Evolutionary conservation across 2,113 vertebrate species (phyloP), one percentile per base, ranked within the genome.

Genomic region (Nesospiza acunhae): DNA sequence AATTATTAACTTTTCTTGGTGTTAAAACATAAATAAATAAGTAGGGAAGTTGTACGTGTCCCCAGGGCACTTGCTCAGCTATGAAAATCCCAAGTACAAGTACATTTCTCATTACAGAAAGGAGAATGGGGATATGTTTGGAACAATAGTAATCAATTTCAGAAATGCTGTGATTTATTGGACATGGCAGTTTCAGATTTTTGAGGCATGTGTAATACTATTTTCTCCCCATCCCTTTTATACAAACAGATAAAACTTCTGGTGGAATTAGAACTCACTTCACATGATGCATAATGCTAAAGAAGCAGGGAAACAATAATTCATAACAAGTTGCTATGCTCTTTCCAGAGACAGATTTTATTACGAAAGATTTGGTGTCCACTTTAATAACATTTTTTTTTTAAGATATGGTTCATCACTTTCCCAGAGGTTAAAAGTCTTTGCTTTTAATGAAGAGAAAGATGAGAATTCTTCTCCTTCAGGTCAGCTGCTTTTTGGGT

Each of bases 101-200:
- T 69, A 55, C 39, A 56, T 75, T 96, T 88, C 64, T 88, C n/a
- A 23, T 88, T 42, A 41, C 49, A 70, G 83, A 78, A 92, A 84
- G 64, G 56, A 93, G 90, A 93, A 78, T 44, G 26, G 59, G 60
- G 47, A 15, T 79, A n/a, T 56, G 66, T 59, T 81, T 6, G 5
- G 44, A 95, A 95, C 83, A 96, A 94, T 90, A 90, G 72, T 4
- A 64, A 73, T 84, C 64, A 52, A 20, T 95, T 96, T 97, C 64
- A 87, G 69, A 96, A 95, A 72, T 53, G 20, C 27, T 88, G 72
- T 75, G 53, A 84, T 92, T 93, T 96, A 94, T 87, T 81, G 53
- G 23, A 28, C 26, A 8, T 58, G 56, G 28, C 73, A 87, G 18
- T 17, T 76, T 97, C 78, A 92, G 81, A 81, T 86, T 96, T 96